Evolutionary conservation across 2,113 vertebrate species (phyloP).

Genomic region (Larimichthys polyactis): DNA sequence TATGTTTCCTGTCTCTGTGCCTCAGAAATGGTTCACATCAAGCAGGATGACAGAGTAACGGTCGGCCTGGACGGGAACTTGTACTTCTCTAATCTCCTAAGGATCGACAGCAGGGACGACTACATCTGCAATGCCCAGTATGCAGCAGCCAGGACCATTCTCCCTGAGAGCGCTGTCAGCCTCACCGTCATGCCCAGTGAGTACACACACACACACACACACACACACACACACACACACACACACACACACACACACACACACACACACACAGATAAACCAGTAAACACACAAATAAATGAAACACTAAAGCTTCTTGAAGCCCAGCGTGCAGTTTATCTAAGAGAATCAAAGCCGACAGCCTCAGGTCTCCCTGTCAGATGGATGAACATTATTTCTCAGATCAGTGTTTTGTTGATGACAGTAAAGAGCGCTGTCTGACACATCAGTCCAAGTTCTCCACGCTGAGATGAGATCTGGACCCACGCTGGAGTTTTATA

Average conservation of each 20-base stretch:
- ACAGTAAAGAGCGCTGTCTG: neutral
- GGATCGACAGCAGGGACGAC: conserved; percentile 84
- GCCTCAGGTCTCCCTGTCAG: neutral
- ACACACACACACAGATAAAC: conserved; percentile 73
- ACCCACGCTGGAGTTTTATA: neutral
- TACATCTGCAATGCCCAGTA: conserved; percentile 92
- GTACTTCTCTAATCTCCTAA: conserved; percentile 88
- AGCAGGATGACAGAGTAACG: conserved; percentile 84
- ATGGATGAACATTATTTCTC: neutral
- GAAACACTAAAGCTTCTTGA: too few relatives aligned
- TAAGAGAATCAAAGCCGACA: neutral
- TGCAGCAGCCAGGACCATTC: conserved; percentile 84
- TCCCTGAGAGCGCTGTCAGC: conserved; percentile 85
- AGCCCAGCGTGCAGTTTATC: too few relatives aligned
- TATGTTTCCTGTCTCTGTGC: neutral
- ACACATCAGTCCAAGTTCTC: neutral
- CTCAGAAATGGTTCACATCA: conserved; percentile 86
- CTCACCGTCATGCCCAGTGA: conserved; percentile 86
- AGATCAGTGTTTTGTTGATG: neutral
- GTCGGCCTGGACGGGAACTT: conserved; percentile 89
- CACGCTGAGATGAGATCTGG: neutral
- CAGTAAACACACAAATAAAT: conserved; percentile 39
- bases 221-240: conserved; percentile 44
- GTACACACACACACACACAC: too few relatives aligned
- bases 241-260: conserved; percentile 19